phyloP scores from a whole-genome alignment of 2,888 invertebrate genomes.

The Autographa pulchrina region DNA sequence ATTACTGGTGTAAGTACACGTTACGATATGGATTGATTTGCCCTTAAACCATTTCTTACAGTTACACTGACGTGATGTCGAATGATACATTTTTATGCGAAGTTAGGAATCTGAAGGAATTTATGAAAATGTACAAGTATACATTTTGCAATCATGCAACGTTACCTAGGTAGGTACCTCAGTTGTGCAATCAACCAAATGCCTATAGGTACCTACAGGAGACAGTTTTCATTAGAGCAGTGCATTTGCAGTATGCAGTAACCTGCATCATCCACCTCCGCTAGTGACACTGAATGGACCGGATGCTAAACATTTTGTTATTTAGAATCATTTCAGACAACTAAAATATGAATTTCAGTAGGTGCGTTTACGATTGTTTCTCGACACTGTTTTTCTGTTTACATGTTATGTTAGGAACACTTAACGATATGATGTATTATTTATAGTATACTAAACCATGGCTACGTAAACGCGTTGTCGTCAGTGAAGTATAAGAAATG shows the following conservation, averaged over 20 bases:
- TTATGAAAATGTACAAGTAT: not conserved
- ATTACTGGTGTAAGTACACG: slow-evolving; percentile 36
- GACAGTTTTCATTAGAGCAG: slow-evolving; percentile 28
- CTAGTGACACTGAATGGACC: slow-evolving; percentile 5
- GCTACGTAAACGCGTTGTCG: slow-evolving; percentile 66
- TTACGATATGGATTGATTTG: slow-evolving; percentile 38
- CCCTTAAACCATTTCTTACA: slow-evolving; percentile 22
- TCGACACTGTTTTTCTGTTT: slow-evolving; percentile 56
- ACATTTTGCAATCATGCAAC: not conserved
- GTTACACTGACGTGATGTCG: not conserved
- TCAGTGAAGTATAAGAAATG: slow-evolving; percentile 62
- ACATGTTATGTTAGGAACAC: slow-evolving; percentile 59
- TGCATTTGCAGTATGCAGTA: slow-evolving; percentile 22
- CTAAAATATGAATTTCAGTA: not conserved
- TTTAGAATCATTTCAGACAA: slow-evolving; percentile 6
- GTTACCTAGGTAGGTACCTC: not conserved
- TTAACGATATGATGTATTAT: slow-evolving; percentile 51
- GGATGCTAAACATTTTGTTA: slow-evolving; percentile 17
- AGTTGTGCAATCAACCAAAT: slow-evolving; percentile 28
- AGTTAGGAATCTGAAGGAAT: not conserved
- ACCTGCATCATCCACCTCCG: slow-evolving; percentile 29
- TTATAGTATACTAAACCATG: slow-evolving; percentile 63
- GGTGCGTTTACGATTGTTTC: slow-evolving; percentile 6
- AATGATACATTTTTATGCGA: not conserved
- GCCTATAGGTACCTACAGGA: slow-evolving; percentile 12